Evolutionary conservation across 2,113 vertebrate species (phyloP), one percentile per base, ranked within the genome.

Genomic region (Pogona vitticeps): DNA sequence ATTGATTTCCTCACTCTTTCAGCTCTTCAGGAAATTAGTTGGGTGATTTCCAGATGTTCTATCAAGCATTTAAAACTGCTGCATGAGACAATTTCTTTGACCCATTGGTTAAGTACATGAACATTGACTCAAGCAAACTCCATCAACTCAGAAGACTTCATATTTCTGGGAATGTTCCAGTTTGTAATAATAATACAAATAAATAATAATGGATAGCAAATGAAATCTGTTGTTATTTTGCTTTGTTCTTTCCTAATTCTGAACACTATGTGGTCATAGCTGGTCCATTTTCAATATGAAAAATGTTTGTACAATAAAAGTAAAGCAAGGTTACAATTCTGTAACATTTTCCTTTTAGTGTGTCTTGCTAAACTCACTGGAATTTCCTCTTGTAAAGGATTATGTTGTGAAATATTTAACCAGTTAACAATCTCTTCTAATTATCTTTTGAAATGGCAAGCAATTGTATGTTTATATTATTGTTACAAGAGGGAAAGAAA

Each of bases 21-120:
- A 52, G 2, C 52, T 92, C 70, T 76, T 92, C 70, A 91, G 81
- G 88, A 92, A 76, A 93, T 92, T 78, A 93, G 52, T 61, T 93
- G 88, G 61, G 59, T 18, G 26, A 17, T 87, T 94, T 91, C 86
- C 82, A 95, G 85, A 21, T 68, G 8, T 10, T 89, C 91, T 87
- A 92, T 83, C 6, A 85, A 85, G 2, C 72, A 31, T 81, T 93
- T 88, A 91, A 92, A 88, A 36, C 10, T 46, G 18, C 72, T 92
- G 36, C 73, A 88, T 76, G 42, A 63, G 2, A 20, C 63, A 88
- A 23, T 88, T 85, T 2, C 89, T 91, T 86, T 88, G 87, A 21
- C 56, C 86, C 5, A 15, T n/a, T 83, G 61, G 6, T 73, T 92
- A 84, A 90, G 31, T 13, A 86, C n/a, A 82, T 59, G 67, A 85